These are phyloP conservation scores for Euwallacea similis DNA, from an alignment of 1,140 invertebrate species.

Conservation along the genomic window DNA sequence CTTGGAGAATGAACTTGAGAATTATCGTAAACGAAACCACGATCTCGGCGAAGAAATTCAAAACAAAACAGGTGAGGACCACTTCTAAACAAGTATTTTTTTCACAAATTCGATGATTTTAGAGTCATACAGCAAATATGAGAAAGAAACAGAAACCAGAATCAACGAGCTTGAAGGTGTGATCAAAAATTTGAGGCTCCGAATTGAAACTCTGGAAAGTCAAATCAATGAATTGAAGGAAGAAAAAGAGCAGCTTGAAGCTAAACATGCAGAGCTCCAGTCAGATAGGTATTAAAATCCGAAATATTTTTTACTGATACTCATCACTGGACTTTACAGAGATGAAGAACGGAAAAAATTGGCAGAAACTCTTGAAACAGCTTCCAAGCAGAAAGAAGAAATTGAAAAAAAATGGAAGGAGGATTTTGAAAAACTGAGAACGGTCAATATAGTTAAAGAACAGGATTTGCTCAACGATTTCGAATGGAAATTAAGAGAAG, in stretches of 20 bases:
- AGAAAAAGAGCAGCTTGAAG: conserved; percentile 55
- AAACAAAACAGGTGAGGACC: conserved; percentile 55
- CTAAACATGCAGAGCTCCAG: conserved; percentile 51
- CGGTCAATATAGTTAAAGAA: conserved; percentile 61
- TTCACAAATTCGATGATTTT: conserved; percentile 14
- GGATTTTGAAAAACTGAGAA: conserved; percentile 65
- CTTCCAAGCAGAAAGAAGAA: conserved; percentile 60
- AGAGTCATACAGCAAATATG: conserved; percentile 42
- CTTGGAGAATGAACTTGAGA: conserved; percentile 59
- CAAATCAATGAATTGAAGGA: conserved; percentile 55
- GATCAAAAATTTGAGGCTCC: conserved; percentile 56
- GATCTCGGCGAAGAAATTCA: conserved; percentile 57
- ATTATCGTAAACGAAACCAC: conserved; percentile 56
- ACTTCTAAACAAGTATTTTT: conserved; percentile 2
- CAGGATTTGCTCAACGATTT: conserved; percentile 68
- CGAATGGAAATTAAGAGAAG: conserved; percentile 69
- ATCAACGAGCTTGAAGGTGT: conserved; percentile 56
- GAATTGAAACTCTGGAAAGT: conserved; percentile 57
- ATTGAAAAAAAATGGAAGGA: conserved; percentile 63
- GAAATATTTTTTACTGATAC: neutral
- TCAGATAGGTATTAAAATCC: conserved; percentile 46
- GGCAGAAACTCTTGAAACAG: conserved; percentile 63
- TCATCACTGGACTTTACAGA: neutral
- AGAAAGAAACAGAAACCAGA: conserved; percentile 48
- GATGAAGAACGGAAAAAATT: conserved; percentile 57